Base-by-base conservation (phyloP, 2,888 invertebrate species). In the Amblyteles armatorius region DNA sequence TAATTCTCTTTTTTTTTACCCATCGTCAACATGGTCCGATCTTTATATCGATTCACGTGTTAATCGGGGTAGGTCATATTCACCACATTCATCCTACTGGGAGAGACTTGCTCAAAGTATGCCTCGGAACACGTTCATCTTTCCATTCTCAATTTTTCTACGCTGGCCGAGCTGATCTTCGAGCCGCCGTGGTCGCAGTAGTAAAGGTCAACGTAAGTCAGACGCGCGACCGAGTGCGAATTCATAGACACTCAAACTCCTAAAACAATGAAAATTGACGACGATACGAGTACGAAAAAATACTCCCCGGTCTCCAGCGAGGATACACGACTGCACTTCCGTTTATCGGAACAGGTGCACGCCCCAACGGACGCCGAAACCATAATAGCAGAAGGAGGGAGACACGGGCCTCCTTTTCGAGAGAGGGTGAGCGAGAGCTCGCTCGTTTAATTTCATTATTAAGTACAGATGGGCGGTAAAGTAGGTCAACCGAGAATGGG, bases 371-470 rank as follows among this genome's bases (percentile, higher is more conserved):
- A 29, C 52, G 50, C 55, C 63, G 69, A n/a, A 83, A 76, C 65
- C 57, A 76, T 29, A 71, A 68, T 65, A 48, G 69, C 22, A 57
- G 22, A 2, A 52, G 29, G 16, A 55, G 9, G 22, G 44, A 9
- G 55, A 57, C 40, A n/a, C n/a, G n/a, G 11, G 26, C 22, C 22
- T 26, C n/a, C 16, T 11, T 19, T 48, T 16, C 13, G 4, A 16
- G 44, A 55, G 13, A 36, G 52, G 26, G 13, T 36, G 65, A 22
- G 72, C 22, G 29, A 13, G 67, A 44, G 44, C 16, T 52, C 40
- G 83, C 80, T 84, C 76, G 77, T 80, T 77, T 76, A 84, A 84
- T 84, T 84, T 72, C 83, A 84, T 84, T 84, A 84, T 84, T 80
- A 84, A 84, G 76, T 76, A 67, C 67, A 76, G 72, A 84, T 80